Base-by-base conservation (phyloP, 1,140 invertebrate species). In the Plectus sambesii region DNA sequence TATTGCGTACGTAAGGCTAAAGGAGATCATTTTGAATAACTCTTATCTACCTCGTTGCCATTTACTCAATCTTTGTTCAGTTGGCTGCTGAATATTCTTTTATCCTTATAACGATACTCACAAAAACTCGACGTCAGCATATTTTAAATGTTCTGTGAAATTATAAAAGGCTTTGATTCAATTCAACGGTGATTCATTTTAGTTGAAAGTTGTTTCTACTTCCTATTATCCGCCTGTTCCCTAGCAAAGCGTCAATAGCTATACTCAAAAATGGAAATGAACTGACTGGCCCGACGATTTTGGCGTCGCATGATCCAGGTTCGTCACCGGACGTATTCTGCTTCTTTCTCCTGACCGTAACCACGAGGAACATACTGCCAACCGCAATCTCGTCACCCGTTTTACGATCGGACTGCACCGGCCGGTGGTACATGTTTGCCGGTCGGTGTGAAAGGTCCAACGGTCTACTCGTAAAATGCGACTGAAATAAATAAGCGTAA, bases 361-460 rank as follows among this genome's bases (percentile, higher is more conserved):
- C 44, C 17, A 65, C 64, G 24, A 65, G 33, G 40, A 62, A 58
- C 12, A 67, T 17, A 5, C 56, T 45, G 6, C 62, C 62, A 25
- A 58, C 63, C 9, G 55, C 49, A 2, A 58, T 42, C 22, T 37
- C 51, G n/a, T 15, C 22, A 15, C 54, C 37, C 33, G 25, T 45
- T 22, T 51, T 51, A n/a, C 46, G 42, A 24, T 67, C 62, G 3
- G 61, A 55, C 15, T 45, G 25, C 9, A 65, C 27, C 6, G 45
- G 45, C 30, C 47, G 53, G 12, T 66, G 55, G 33, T 62, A 64
- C 4, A 51, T 48, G 52, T 64, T 64, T 6, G 55, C 47, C 1
- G 63, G 63, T 9, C 49, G 56, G 42, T 60, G 61, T 15, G 54
- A 55, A 24, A 64, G 29, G 42, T 64, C 63, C 17, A 64, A 25